These are phyloP conservation scores for Perizoma flavofasciatum DNA, from an alignment of 2,888 invertebrate genomes.

Conservation along the genomic window DNA sequence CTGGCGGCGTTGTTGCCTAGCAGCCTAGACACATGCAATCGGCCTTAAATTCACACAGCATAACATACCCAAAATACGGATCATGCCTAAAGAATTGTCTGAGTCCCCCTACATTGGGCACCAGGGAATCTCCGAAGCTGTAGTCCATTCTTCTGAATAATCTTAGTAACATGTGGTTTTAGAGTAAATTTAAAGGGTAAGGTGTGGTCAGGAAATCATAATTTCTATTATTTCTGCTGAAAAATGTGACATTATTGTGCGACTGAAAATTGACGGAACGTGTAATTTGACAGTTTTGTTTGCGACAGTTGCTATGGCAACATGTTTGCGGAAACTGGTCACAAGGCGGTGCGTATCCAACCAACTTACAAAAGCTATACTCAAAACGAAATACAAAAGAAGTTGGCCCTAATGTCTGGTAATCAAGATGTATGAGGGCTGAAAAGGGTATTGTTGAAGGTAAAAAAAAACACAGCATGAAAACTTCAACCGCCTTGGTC, in stretches of 20 bases:
- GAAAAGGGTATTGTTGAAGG: conserved; percentile 8
- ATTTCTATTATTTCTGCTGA: conserved; percentile 50
- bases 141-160: conserved; percentile 69
- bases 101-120: conserved; percentile 69
- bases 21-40: too few relatives aligned
- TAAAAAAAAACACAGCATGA: conserved; percentile 18
- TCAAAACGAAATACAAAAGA: conserved; percentile 23
- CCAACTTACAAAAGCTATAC: conserved; percentile 19
- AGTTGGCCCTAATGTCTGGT: conserved; percentile 38
- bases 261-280: conserved; percentile 52
- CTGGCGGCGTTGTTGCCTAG: too few relatives aligned
- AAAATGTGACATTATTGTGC: conserved; percentile 63
- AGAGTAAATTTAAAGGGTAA: conserved; percentile 17
- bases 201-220: conserved; percentile 65
- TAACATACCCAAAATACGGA: conserved; percentile 66
- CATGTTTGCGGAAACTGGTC: conserved; percentile 65
- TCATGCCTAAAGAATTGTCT: conserved; percentile 67
- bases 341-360: conserved; percentile 48
- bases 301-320: conserved; percentile 61
- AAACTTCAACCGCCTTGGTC: conserved; percentile 25
- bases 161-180: conserved; percentile 54
- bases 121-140: conserved; percentile 70
- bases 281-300: conserved; percentile 72
- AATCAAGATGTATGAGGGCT: conserved; percentile 33
- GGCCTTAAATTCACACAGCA: conserved; percentile 2